phyloP scores from a whole-genome alignment of 2,888 invertebrate genomes.

The Linhomoeus sp. region DNA sequence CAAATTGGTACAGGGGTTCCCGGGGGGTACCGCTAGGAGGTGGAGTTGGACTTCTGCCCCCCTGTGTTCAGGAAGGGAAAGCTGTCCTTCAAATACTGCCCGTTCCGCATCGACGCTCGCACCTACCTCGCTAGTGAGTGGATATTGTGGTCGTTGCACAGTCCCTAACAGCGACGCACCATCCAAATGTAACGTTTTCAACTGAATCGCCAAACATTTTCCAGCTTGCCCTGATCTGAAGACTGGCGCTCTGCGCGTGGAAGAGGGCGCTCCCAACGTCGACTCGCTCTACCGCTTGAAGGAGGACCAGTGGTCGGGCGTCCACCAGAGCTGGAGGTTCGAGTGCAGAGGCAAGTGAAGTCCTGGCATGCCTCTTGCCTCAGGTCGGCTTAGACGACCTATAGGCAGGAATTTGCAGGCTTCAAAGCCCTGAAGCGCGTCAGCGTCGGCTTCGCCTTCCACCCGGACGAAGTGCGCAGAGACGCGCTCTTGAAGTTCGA shows the following conservation, averaged over 20 bases:
- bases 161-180: too few relatives aligned
- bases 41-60: too few relatives aligned
- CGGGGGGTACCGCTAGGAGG: too few relatives aligned
- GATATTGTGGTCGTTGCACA: too few relatives aligned
- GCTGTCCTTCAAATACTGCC: conserved; percentile 1
- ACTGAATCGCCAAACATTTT: not conserved
- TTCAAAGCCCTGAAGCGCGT: not conserved
- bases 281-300: not conserved
- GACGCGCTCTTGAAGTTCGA: not conserved
- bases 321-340: not conserved
- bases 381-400: too few relatives aligned
- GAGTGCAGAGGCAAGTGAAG: conserved; percentile 1
- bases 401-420: too few relatives aligned
- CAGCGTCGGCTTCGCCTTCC: not conserved
- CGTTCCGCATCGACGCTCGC: not conserved
- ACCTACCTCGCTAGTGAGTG: not conserved
- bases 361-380: too few relatives aligned
- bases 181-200: too few relatives aligned
- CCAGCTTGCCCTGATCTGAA: not conserved
- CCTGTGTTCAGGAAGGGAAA: not conserved
- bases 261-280: not conserved
- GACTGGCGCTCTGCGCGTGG: not conserved
- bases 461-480: not conserved
- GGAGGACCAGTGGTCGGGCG: not conserved
- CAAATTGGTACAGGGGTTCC: too few relatives aligned